phyloP scores from a whole-genome alignment of 1,140 invertebrate species.

The Temnothorax curvispinosus region DNA sequence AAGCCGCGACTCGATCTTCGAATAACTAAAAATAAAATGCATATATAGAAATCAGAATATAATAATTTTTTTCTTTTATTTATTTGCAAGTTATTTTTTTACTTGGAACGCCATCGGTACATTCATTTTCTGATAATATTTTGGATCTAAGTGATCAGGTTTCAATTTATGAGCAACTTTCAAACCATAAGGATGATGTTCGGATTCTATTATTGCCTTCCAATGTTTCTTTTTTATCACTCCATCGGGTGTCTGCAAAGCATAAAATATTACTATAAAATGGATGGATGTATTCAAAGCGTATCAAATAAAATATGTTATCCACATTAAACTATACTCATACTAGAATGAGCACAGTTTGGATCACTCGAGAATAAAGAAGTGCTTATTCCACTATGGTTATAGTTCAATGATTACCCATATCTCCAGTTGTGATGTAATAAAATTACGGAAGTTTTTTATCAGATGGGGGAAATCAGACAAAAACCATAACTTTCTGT shows the following conservation, averaged over 20 bases:
- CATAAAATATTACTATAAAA: background rate
- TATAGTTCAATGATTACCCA: background rate
- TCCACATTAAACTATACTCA: no score
- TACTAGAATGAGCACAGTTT: no score
- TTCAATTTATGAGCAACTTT: background rate
- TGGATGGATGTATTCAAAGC: background rate
- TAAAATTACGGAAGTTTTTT: background rate
- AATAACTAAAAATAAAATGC: background rate
- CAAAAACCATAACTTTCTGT: background rate
- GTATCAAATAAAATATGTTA: no score
- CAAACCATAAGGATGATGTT: background rate
- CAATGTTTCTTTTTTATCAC: background rate
- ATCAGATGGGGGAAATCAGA: background rate
- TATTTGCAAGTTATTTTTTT: background rate
- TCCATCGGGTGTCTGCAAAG: background rate
- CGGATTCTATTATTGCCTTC: background rate
- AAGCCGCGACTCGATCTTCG: no score
- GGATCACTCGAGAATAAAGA: no score
- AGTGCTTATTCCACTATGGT: no score
- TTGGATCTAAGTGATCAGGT: background rate
- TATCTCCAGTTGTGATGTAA: background rate
- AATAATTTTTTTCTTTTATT: background rate
- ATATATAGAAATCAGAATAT: background rate
- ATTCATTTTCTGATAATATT: constrained; percentile 3
- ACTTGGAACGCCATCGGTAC: background rate